Evolutionary conservation across 2,888 invertebrate genomes (phyloP), one percentile per base, ranked within the genome.

Genomic region (Polydrusus cervinus): DNA sequence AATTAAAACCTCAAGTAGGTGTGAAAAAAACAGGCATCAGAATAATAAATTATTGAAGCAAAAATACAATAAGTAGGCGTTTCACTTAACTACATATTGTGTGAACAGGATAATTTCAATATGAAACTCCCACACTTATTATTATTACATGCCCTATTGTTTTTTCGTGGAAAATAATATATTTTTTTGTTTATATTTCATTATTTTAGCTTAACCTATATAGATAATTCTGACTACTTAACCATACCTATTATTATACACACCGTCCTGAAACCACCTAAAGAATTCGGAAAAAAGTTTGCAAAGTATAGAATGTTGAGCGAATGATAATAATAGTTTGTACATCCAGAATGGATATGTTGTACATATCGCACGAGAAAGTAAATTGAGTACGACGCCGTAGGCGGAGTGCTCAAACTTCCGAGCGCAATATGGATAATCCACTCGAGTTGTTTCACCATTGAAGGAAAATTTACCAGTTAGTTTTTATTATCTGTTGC

Each of bases 1-100:
- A 53, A 53, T 53, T 53, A 53, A 30, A 53, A 53, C n/a, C n/a
- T n/a, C 30, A 30, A 9, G 53, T 53, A 53, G 53, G 53, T 53
- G 53, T 20, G 25, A 51, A 51, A 51, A 51, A 51, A 53, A 30
- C n/a, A 3, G 14, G 13, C 20, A 18, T 20, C 30, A 25, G 53
- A 47, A 53, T 34, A 34, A 34, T 34, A 34, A 51, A 3, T 30
- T 30, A 53, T 53, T 5, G 9, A 53, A 25, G 53, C 16, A 30
- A 53, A 53, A 25, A 53, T 53, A 53, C n/a, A 11, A 10, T 30
- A 53, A 30, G 53, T 53, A 53, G 53, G 53, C 53, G 53, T 51
- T 25, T 25, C 3, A 3, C 25, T 25, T 51, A 18, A 51, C 9
- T 51, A 53, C 30, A 30, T 53, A 53, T 53, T 53, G 53, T 53